Evolutionary conservation across 1,140 invertebrate species (phyloP), one percentile per base, ranked within the genome.

Genomic region (Varroa destructor): DNA sequence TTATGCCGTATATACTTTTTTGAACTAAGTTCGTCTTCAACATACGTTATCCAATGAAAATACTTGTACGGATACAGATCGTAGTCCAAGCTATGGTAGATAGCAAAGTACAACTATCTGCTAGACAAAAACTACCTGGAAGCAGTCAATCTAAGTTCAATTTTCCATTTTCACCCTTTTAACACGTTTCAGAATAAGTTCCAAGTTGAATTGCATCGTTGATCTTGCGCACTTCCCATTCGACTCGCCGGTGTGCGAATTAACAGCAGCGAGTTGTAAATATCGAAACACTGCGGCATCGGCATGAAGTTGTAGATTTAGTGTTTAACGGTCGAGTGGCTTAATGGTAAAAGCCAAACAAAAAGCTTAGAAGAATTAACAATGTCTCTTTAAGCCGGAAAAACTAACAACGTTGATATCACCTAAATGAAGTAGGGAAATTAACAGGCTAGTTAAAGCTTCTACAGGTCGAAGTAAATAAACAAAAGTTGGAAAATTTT

Each of bases 101-200:
- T 25, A 25, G 25, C 25, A 25, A 25, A 25, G 25, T 25, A 25
- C 25, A 25, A 25, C 25, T 25, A 25, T 25, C 25, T 25, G 25
- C 25, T 25, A 25, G 25, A 25, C 25, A 25, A 25, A 25, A 25
- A 25, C 25, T 25, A 25, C 25, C 25, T 25, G 25, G 25, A 25
- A 25, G 25, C 25, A 96, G 90, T 91, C 91, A 74, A 94, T 96
- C 92, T 95, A 81, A 92, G 91, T 91, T 74, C 71, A n/a, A 0
- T 75, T 55, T 4, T 43, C 70, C 1, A 43, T 55, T 54, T 43
- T 56, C 54, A 56, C 12, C 14, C 14, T 58, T 14, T 71, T 40
- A 25, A 25, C 25, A 25, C 46, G 40, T 67, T 67, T 37, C 61
- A 67, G 61, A 40, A 67, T 67, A 67, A 67, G 61, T 37, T 67